A percentile compares a stretch with the other conserved stretches of the same genome.
Conservation (phyloP, 1,140 invertebrate species). For the Ruditapes philippinarum region DNA sequence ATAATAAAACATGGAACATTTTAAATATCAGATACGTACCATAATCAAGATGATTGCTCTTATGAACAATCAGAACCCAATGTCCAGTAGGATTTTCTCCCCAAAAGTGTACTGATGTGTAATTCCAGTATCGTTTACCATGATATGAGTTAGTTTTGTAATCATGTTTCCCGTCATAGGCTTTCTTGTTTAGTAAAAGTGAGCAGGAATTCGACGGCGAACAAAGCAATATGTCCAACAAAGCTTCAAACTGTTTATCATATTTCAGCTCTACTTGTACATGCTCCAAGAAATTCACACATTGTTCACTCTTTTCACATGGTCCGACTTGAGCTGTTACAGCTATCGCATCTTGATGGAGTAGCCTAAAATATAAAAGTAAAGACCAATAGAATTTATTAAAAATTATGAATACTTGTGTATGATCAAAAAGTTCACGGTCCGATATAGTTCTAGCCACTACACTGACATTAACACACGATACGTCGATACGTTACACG, state of each 20-base stretch:
- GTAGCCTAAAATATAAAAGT: too few relatives aligned
- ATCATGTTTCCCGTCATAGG: too few relatives aligned
- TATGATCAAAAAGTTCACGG: too few relatives aligned
- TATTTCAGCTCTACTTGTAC: background rate
- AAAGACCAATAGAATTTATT: too few relatives aligned
- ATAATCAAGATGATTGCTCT: too few relatives aligned
- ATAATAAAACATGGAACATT: too few relatives aligned
- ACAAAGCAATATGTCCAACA: background rate
- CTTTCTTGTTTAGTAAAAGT: background rate
- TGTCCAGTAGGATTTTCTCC: background rate
- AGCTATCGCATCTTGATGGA: background rate
- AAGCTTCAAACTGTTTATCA: background rate
- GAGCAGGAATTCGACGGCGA: background rate
- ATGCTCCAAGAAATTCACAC: background rate
- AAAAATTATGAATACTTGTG: too few relatives aligned
- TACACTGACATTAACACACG: too few relatives aligned
- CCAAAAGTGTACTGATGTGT: slow-evolving; percentile 1
- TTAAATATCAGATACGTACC: too few relatives aligned
- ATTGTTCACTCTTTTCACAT: background rate
- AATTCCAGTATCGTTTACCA: background rate
- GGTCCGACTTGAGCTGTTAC: background rate
- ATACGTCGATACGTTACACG: too few relatives aligned
- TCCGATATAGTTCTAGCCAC: too few relatives aligned
- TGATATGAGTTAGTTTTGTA: too few relatives aligned
- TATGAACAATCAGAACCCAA: background rate